Conservation (phyloP, 2,888 invertebrate species). For the Achlya flavicornis region DNA sequence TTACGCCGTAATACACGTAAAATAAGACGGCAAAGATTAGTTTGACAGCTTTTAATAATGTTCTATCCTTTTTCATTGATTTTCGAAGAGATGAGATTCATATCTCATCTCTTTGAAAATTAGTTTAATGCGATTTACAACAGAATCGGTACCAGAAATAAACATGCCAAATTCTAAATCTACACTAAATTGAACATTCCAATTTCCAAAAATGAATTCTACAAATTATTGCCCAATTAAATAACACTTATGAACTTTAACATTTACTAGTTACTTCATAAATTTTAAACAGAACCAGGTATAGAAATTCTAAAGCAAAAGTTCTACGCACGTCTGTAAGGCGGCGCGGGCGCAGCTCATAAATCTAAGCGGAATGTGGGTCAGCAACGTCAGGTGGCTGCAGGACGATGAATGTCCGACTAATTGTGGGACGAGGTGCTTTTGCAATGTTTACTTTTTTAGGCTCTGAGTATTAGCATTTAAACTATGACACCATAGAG, state of each 20-base stretch:
- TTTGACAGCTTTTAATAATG: too few relatives aligned
- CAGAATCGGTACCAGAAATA: too few relatives aligned
- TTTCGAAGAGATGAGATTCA: too few relatives aligned
- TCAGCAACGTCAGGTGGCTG: slow-evolving; percentile 45
- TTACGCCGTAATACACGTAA: too few relatives aligned
- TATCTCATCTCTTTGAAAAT: too few relatives aligned
- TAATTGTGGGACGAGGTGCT: slow-evolving; percentile 36
- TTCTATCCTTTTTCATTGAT: too few relatives aligned
- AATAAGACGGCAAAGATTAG: too few relatives aligned
- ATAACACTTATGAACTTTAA: slow-evolving; percentile 4
- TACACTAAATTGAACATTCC: background rate
- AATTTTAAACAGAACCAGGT: slow-evolving; percentile 14
- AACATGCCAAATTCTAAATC: background rate
- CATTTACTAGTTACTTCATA: background rate
- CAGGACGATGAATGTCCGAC: slow-evolving; percentile 33
- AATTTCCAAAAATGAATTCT: background rate
- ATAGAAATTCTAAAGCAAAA: slow-evolving; percentile 19
- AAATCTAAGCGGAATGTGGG: slow-evolving; percentile 58
- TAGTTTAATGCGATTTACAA: too few relatives aligned
- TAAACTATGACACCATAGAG: background rate
- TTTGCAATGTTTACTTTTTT: slow-evolving; percentile 7
- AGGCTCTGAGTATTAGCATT: background rate
- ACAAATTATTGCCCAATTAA: background rate
- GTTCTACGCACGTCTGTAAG: slow-evolving; percentile 13
- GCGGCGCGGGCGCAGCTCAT: slow-evolving; percentile 34